phyloP scores from a whole-genome alignment of 1,140 invertebrate genomes.

The Habropoda laboriosa region DNA sequence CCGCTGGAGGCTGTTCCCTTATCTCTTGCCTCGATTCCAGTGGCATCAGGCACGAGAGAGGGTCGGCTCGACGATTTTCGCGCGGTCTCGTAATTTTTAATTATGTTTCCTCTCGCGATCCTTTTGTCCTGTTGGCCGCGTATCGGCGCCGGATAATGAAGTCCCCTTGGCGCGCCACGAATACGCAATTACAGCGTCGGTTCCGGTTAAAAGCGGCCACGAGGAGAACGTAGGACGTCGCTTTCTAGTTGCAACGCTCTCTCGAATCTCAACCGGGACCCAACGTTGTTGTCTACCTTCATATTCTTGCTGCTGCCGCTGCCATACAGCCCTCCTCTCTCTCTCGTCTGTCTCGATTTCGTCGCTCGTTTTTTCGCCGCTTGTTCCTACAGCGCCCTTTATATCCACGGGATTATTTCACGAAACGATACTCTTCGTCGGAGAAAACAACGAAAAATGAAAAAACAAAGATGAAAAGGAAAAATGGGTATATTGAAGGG shows the following conservation, averaged over 20 bases:
- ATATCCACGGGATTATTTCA: not conserved
- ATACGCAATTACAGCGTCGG: conserved; percentile 59
- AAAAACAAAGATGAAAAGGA: not conserved
- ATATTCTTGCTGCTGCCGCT: not conserved
- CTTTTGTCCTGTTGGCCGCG: conserved; percentile 42
- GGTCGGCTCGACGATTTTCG: not conserved
- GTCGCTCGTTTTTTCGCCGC: not conserved
- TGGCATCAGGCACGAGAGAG: too few species aligned
- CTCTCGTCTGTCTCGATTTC: not conserved
- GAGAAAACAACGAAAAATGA: not conserved
- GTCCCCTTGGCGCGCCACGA: conserved; percentile 40
- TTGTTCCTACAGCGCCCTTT: too few species aligned
- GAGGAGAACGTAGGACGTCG: not conserved
- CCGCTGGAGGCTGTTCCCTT: not conserved
- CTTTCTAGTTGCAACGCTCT: conserved; percentile 3
- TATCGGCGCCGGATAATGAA: conserved; percentile 56
- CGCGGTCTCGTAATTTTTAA: conserved; percentile 60
- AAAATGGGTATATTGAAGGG: too few species aligned
- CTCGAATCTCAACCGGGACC: conserved; percentile 27
- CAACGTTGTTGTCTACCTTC: conserved; percentile 25
- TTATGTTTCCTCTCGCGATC: conserved; percentile 41
- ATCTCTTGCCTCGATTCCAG: conserved; percentile 30
- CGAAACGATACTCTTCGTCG: not conserved
- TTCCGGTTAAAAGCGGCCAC: conserved; percentile 40
- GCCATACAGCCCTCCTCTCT: too few species aligned